Evolutionary conservation across 2,888 invertebrate species (phyloP), one percentile per base, ranked within the genome.

Genomic region (Ectemnius continuus): DNA sequence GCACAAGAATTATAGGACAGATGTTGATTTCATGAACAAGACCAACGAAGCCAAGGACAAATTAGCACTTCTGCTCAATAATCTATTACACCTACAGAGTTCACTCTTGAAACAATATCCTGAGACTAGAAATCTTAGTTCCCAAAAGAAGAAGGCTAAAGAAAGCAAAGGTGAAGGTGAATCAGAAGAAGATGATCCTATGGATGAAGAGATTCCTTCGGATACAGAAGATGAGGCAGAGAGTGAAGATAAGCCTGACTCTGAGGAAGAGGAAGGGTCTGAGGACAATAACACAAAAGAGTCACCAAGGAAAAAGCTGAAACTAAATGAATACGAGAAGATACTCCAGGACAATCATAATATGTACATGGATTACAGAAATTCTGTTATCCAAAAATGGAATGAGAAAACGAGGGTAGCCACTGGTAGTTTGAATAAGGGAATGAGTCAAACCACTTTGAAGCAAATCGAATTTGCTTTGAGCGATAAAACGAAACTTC

Each of bases 321-420:
- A 93, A 89, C 84, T 94, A 4, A 89, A 90, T 58, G 93, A 95
- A 18, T 95, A 93, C 86, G 94, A 94, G 81, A 88, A 90, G 61
- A 91, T 93, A 76, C 90, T 96, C 46, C 87, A 92, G 8, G 91
- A 91, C 8, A 91, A 92, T 57, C 94, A 96, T 85, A 91, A 93
- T 80, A 90, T 91, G 2, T 96, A 95, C 79, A 93, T 91, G 79
- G 87, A 92, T 6, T 96, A 95, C 86, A 94, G 98, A 88, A 95
- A 98, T 87, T 91, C 94, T 0, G 95, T 96, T 8, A 95, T 99
- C 74, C 95, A 97, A 83, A 98, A 98, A 90, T 99, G 99, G 99
- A 96, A 98, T 91, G 97, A 98, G 76, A 97, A 97, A 91, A 98
- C 98, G 0, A 93, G 95, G 80, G 91, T 97, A 46, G 92, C 95